phyloP scores from a whole-genome alignment of 1,140 invertebrate genomes.

The Neoseiulus cucumeris region DNA sequence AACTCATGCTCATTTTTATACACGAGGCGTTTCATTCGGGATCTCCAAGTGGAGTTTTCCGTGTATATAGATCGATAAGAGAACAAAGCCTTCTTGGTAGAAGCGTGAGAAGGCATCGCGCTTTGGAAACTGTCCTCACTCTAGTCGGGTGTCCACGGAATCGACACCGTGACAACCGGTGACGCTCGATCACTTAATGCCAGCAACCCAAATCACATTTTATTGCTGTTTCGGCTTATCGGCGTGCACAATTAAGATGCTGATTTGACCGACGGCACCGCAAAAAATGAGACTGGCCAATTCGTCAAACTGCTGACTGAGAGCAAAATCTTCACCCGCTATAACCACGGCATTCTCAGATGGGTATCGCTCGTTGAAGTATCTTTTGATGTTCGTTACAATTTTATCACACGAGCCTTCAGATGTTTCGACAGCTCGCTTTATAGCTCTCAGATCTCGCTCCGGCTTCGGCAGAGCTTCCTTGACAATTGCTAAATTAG shows the following conservation, averaged over 20 bases:
- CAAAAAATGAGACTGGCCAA: not conserved
- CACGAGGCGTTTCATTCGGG: no score
- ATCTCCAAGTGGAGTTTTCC: no score
- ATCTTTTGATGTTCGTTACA: not conserved
- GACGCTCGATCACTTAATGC: no score
- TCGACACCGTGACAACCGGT: no score
- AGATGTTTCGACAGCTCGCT: not conserved
- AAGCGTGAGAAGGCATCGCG: no score
- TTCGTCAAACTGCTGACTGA: not conserved
- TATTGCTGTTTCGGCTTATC: not conserved
- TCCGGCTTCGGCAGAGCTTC: not conserved
- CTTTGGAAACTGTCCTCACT: no score
- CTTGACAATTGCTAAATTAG: not conserved
- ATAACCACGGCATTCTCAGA: not conserved
- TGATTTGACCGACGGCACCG: not conserved
- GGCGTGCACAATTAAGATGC: not conserved
- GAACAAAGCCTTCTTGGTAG: no score
- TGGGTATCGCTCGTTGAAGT: not conserved
- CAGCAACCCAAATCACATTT: no score
- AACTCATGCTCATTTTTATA: no score
- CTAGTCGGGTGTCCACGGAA: no score
- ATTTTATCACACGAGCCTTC: not conserved
- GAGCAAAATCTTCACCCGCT: not conserved
- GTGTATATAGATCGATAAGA: no score
- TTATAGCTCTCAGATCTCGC: not conserved